Percentiles rank a stretch among this genome's conserved stretches.
phyloP scores from a whole-genome alignment of 1,140 invertebrate genomes.

The Leptinotarsa texana region DNA sequence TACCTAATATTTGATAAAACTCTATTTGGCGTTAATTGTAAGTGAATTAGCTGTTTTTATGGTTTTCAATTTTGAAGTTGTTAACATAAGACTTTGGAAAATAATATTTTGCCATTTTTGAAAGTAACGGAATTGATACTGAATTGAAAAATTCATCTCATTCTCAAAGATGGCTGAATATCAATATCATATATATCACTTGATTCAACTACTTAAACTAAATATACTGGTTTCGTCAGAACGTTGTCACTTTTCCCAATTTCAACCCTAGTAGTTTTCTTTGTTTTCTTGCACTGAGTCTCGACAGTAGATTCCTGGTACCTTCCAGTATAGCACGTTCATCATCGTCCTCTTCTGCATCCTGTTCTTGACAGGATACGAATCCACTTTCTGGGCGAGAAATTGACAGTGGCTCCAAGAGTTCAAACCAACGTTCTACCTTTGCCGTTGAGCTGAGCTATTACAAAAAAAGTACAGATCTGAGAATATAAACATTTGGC shows the following conservation, averaged over 20 bases:
- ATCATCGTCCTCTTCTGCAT: constrained; percentile 53
- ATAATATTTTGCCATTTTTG: no score
- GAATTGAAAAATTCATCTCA: no score
- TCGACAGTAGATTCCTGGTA: constrained; percentile 63
- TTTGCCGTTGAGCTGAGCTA: constrained; percentile 72
- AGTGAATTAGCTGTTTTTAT: no score
- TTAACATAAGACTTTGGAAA: no score
- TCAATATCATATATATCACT: background rate
- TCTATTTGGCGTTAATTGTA: no score
- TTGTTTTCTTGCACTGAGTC: constrained; percentile 69
- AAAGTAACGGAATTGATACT: no score
- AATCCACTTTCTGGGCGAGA: constrained; percentile 74
- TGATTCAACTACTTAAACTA: background rate
- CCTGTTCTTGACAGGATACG: constrained; percentile 62
- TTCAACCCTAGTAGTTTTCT: constrained; percentile 65
- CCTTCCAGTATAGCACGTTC: constrained; percentile 61
- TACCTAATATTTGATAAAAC: no score
- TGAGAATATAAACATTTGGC: background rate
- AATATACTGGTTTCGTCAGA: constrained; percentile 54
- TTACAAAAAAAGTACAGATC: background rate
- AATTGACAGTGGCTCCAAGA: constrained; percentile 64
- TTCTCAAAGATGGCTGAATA: no score
- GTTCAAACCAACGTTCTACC: constrained; percentile 74
- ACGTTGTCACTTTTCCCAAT: constrained; percentile 68
- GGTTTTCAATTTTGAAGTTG: no score